Base-by-base conservation (phyloP, 2,113 vertebrate species). In the Crocuta crocuta region DNA sequence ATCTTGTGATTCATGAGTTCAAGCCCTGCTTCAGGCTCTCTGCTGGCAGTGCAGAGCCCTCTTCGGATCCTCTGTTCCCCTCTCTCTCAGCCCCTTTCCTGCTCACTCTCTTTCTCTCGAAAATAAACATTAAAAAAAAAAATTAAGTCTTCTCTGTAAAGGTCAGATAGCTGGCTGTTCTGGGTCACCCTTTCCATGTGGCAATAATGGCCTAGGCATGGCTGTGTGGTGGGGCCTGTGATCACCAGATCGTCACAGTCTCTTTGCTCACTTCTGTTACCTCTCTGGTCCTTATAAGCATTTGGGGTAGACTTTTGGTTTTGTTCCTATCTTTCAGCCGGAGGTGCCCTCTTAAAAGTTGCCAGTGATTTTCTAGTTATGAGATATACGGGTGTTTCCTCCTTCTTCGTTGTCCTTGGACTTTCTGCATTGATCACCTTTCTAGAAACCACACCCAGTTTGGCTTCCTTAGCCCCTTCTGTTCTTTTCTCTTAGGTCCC, bases 271-370 rank as follows among this genome's bases (percentile, higher is more conserved):
- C 39, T 55, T 55, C 26, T 63, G 39, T 48, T 31, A 33, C 58
- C 48, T 87, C 5, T 68, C 66, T 91, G 4, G 10, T 93, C n/a
- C 58, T n/a, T 55, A 16, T 39, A 55, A 89, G 50, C 71, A 58
- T 45, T 68, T 74, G n/a, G 33, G 33, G 71, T 74, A 39, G 55
- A 78, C 9, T 39, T 86, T 76, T 85, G 28, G 13, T 71, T 58
- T 35, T 65, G 7, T 26, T 63, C 78, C 45, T 58, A 9, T n/a
- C 79, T 87, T 95, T 87, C 50, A 43, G 31, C 15, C 11, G 8
- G 31, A 95, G 50, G 26, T 86, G 11, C 43, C n/a, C 1, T 86
- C 90, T 96, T 95, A 58, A 95, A 85, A 74, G 26, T 76, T 58
- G 24, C 39, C 21, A 3, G 31, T 43, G 58, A 94, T 45, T 71